Conservation (phyloP, 2,113 vertebrate genomes). For the Myrmecophaga tridactyla region DNA sequence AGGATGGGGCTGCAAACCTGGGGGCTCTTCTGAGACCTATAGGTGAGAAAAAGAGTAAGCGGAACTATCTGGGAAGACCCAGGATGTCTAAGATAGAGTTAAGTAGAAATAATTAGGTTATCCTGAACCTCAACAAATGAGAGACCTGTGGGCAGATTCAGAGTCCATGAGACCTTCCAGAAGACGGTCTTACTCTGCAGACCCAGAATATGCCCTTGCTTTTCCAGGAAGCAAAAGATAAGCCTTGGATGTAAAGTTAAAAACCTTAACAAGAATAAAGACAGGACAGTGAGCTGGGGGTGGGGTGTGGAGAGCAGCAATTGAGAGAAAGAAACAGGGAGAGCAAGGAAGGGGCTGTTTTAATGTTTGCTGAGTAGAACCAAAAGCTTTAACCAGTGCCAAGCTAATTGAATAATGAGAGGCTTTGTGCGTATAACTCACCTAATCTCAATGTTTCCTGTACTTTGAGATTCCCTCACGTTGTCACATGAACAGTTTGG, state of each 20-base stretch:
- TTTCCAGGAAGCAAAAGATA: slow-evolving; percentile 28
- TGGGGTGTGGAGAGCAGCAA: not conserved
- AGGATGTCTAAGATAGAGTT: not conserved
- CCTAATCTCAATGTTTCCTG: not conserved
- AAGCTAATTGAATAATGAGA: slow-evolving; percentile 43
- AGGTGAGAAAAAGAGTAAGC: not conserved
- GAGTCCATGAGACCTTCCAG: not conserved
- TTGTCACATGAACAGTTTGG: not conserved
- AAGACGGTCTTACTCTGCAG: not conserved
- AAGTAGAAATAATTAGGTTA: not conserved
- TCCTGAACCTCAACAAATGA: not conserved
- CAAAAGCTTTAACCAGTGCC: slow-evolving; percentile 55
- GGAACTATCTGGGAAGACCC: not conserved
- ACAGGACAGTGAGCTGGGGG: not conserved
- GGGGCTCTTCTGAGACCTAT: not conserved
- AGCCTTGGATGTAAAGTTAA: slow-evolving; percentile 42
- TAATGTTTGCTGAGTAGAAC: slow-evolving; percentile 51
- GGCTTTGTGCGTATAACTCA: slow-evolving; percentile 2
- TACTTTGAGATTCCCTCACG: not conserved
- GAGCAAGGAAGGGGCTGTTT: not conserved
- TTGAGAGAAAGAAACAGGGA: not conserved
- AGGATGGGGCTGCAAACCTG: not conserved
- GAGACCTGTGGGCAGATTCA: not conserved
- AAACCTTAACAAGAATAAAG: slow-evolving; percentile 41
- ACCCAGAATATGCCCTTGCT: not conserved